A percentile compares a stretch with the other conserved stretches of the same genome.
These are phyloP conservation scores for Caenorhabditis afra DNA, from an alignment of 2,888 invertebrate species.

Conservation along the genomic window DNA sequence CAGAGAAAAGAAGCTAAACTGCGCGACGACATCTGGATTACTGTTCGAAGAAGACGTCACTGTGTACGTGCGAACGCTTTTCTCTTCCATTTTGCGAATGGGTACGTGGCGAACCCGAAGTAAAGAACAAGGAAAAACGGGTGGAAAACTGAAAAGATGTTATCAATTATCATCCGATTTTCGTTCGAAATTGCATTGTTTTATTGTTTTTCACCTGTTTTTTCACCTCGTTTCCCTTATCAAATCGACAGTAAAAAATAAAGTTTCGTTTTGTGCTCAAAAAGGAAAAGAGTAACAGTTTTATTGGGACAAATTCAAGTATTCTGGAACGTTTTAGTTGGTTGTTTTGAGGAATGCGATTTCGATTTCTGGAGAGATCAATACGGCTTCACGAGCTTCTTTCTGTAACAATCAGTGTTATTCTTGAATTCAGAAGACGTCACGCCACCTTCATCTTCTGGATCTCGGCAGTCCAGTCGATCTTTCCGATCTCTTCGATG, in stretches of 20 bases:
- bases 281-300: no score
- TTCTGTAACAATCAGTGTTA: background rate
- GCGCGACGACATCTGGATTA: background rate
- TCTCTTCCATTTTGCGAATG: conserved; percentile 12
- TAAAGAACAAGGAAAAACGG: background rate
- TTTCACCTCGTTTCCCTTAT: conserved; percentile 17
- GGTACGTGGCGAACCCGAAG: background rate
- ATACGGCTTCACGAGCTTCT: no score
- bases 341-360: no score
- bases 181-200: conserved; percentile 10
- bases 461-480: conserved; percentile 67
- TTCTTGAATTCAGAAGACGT: background rate
- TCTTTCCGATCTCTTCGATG: conserved; percentile 64
- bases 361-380: no score
- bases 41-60: background rate
- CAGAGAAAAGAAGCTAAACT: conserved; percentile 9
- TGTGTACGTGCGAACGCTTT: conserved; percentile 1
- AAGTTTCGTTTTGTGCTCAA: background rate
- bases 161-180: conserved; percentile 14
- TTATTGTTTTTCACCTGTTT: conserved; percentile 35
- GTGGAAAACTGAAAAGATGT: conserved; percentile 15
- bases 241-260: conserved; percentile 7
- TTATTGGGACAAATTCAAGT: no score
- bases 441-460: conserved; percentile 42
- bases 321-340: no score